Conservation (phyloP, 2,888 invertebrate species). For the Drosophila peninsularis region DNA sequence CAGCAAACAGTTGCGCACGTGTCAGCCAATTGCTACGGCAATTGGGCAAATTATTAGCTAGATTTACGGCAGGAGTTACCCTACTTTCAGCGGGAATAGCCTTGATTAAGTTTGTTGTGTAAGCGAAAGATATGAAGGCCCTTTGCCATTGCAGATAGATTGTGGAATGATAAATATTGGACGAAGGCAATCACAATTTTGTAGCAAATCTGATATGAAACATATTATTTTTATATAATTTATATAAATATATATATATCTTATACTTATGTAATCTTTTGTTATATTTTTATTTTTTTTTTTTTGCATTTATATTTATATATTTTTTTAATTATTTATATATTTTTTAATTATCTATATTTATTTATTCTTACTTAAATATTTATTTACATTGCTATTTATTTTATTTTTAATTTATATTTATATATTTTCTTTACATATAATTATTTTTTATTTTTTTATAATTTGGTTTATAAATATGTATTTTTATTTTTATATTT, state of each 20-base stretch:
- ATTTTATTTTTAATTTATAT: neutral
- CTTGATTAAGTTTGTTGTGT: neutral
- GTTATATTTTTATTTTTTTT: neutral
- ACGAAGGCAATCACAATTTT: neutral
- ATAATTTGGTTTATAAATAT: no score
- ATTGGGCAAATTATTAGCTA: slow-evolving; percentile 10
- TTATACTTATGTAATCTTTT: neutral
- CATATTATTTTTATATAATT: neutral
- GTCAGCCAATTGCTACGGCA: slow-evolving; percentile 1
- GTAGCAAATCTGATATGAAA: neutral
- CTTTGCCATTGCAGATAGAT: neutral
- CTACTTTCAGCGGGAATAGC: neutral
- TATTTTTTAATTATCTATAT: neutral
- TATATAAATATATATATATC: neutral
- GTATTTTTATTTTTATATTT: neutral
- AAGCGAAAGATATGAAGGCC: neutral
- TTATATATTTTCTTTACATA: neutral
- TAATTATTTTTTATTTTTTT: neutral
- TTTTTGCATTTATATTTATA: neutral
- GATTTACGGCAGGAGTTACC: neutral
- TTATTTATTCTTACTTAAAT: no score
- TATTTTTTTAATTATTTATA: neutral
- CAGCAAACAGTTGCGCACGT: slow-evolving; percentile 17
- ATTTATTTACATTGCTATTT: neutral
- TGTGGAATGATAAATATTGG: neutral